These are phyloP conservation scores for Siderastrea radians DNA, from an alignment of 92 coral and sea anemone species.

Conservation along the genomic window DNA sequence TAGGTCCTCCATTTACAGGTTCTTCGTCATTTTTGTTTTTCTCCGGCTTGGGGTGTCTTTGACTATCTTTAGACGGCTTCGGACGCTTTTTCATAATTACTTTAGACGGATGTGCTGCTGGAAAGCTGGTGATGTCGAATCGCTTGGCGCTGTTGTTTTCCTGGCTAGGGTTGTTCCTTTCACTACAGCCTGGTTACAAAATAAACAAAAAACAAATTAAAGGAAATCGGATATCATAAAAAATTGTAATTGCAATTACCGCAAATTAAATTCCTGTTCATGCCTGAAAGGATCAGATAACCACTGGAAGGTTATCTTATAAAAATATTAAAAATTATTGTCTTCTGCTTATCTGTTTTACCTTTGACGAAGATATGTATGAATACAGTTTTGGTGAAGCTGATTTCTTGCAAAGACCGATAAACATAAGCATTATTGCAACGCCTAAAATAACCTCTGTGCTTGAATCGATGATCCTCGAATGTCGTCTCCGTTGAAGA, in stretches of 20 bases:
- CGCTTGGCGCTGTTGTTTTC: conserved; percentile 17
- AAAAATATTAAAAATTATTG: too few relatives aligned
- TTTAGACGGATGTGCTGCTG: conserved; percentile 8
- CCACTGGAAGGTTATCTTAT: too few relatives aligned
- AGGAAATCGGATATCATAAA: neutral
- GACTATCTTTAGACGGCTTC: neutral
- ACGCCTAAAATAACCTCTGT: too few relatives aligned
- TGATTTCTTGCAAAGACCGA: too few relatives aligned
- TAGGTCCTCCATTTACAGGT: neutral
- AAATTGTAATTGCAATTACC: neutral
- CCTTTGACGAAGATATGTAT: too few relatives aligned
- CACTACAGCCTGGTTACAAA: neutral
- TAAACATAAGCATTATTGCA: too few relatives aligned
- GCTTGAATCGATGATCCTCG: too few relatives aligned
- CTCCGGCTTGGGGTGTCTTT: neutral
- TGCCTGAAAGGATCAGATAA: too few relatives aligned
- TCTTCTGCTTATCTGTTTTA: too few relatives aligned
- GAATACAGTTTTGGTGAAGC: too few relatives aligned
- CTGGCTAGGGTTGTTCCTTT: neutral
- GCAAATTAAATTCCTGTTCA: neutral
- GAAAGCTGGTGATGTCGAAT: conserved; percentile 39
- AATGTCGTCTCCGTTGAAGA: too few relatives aligned
- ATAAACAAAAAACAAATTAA: neutral
- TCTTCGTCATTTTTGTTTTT: neutral
- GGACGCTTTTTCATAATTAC: neutral